These are phyloP conservation scores for Tetranychus piercei DNA, from an alignment of 2,888 invertebrate species.

Conservation along the genomic window DNA sequence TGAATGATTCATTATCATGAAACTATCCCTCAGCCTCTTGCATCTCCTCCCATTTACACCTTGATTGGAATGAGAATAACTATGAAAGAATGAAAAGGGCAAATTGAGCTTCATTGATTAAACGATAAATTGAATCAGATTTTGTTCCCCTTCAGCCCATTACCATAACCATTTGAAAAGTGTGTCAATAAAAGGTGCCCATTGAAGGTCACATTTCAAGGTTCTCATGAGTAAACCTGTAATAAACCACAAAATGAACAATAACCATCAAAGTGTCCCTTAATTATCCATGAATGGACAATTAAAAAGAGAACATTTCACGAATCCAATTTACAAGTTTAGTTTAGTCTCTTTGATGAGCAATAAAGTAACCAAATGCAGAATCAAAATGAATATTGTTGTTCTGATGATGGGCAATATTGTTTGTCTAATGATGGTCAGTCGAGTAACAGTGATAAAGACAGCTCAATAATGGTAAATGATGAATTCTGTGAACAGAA, in stretches of 20 bases:
- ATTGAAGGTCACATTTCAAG: too few species aligned
- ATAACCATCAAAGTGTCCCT: too few species aligned
- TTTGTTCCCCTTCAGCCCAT: background rate
- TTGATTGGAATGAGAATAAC: background rate
- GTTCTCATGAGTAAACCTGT: background rate
- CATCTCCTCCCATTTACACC: conserved; percentile 1
- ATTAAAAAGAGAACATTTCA: background rate
- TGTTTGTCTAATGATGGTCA: background rate
- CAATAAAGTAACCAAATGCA: background rate
- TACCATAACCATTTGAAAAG: background rate
- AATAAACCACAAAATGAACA: background rate
- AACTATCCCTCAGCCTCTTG: background rate
- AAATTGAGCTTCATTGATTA: too few species aligned
- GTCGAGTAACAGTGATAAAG: too few species aligned
- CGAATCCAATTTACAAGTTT: background rate
- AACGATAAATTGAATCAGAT: background rate
- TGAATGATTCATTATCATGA: too few species aligned
- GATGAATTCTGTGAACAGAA: background rate
- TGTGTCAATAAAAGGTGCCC: too few species aligned
- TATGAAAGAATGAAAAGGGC: too few species aligned
- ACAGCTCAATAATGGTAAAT: background rate
- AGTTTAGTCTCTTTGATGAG: background rate
- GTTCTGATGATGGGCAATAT: background rate
- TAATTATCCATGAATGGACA: background rate
- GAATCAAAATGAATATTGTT: background rate